phyloP scores from a whole-genome alignment of 2,888 invertebrate species.

The Spisula subtruncata region DNA sequence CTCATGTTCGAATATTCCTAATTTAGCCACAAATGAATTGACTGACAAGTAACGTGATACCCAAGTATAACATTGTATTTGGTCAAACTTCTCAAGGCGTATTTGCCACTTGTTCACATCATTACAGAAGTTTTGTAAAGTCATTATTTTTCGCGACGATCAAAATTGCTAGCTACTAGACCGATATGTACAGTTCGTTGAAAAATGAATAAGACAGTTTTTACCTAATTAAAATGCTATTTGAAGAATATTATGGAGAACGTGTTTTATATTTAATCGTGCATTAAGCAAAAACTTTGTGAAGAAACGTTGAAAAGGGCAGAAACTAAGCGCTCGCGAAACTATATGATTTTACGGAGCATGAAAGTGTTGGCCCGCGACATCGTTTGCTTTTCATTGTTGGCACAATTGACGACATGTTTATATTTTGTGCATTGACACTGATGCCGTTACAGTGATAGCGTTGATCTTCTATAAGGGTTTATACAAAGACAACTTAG shows the following conservation, averaged over 20 bases:
- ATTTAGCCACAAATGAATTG: not conserved
- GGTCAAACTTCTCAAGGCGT: not conserved
- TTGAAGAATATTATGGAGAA: not conserved
- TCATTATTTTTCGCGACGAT: not conserved
- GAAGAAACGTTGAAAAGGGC: no score
- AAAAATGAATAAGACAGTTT: no score
- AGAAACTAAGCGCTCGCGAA: not conserved
- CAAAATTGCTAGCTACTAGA: not conserved
- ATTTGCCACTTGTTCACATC: not conserved
- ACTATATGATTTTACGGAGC: not conserved
- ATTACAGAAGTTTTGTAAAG: not conserved
- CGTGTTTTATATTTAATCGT: no score
- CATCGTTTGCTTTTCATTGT: slow-evolving; percentile 59
- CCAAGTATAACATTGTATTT: not conserved
- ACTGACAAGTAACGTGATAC: not conserved
- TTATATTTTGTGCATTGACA: slow-evolving; percentile 58
- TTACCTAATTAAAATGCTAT: not conserved
- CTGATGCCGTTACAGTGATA: slow-evolving; percentile 52
- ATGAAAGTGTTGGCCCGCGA: slow-evolving; percentile 51
- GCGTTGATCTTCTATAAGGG: slow-evolving; percentile 33
- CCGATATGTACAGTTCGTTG: no score
- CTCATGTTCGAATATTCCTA: not conserved
- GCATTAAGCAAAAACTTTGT: no score
- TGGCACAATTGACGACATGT: slow-evolving; percentile 48
- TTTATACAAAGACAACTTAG: slow-evolving; percentile 20